Evolutionary conservation across 1,140 invertebrate species (phyloP), one percentile per base, ranked within the genome.

Genomic region (Eriosoma lanigerum): DNA sequence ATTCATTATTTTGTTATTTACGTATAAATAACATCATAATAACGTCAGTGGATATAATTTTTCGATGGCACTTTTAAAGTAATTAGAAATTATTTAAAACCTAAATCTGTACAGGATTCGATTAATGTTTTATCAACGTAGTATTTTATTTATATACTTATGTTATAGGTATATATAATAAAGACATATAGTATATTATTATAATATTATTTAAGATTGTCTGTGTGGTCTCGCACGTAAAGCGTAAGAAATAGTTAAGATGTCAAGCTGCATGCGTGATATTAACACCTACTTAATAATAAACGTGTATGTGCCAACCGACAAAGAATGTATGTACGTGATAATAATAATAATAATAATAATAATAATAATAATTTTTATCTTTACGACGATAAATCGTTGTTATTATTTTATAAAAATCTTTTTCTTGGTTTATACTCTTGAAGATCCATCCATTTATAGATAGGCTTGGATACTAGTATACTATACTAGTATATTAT

Each of bases 241-340:
- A 3, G 15, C n/a, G 19, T 68, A 70, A 29, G 1, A 19, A 50
- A 52, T 38, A 38, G 66, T 68, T 24, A 46, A 26, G 24, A 72
- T 52, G 68, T 72, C 68, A 72, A 50, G 17, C 21, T 72, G 21
- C 48, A 72, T 24, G 68, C 68, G 68, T 72, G 68, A 52, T 72
- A 72, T 72, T 72, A 50, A 72, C 68, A 72, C 68, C 68, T 72
- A 72, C 48, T 72, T 72, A 72, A 72, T 52, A 72, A 72, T 72
- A 72, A 72, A 29, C 68, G 68, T 72, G 68, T 38, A 29, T 50
- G 24, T 24, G 66, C 21, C 66, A 68, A 68, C 66, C 44, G 66
- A 68, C 66, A 68, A 68, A 68, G 66, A 68, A 68, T 68, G 66
- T 9, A 10, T 24, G 44, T 68, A 26, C 21, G 66, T 48, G 66